Base-by-base conservation (phyloP, 2,797 vertebrate species). In the Tapera naevia region DNA sequence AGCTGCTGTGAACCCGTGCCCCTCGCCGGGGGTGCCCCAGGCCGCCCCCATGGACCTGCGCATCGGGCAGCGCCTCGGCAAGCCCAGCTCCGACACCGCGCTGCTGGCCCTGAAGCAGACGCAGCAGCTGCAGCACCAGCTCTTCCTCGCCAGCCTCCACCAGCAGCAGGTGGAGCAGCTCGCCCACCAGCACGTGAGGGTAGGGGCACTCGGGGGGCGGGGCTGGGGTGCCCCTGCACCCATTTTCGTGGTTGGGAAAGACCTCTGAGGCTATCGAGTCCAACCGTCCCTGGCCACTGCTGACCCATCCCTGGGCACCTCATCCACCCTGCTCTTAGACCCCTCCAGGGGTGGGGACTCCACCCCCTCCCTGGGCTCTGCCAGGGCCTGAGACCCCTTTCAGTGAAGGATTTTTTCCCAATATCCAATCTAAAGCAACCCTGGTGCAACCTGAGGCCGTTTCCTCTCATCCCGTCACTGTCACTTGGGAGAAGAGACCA, bases 1-100 rank as follows among this genome's bases (percentile, higher is more conserved):
- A 98, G 98, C 97, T 91, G 96, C 95, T 5, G 96, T 96, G 94
- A 93, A 70, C 35, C 89, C 96, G 57, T 81, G 86, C 61, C 69
- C 94, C 95, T 97, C 97, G 81, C 89, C 94, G 6, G 93, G 95
- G 91, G 96, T 97, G 94, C 96, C 96, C 93, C 98, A 98, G 97
- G 92, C 97, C 64, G 97, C 90, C 90, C 98, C 98, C 98, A 99
- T 99, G 99, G 99, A 99, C 98, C 98, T 99, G 96, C 98, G 99
- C 75, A 98, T 99, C 94, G 98, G 99, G 92, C 99, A 99, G 97
- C 98, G 99, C 92, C 14, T 97, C 4, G 98, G 98, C 88, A 98
- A 98, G 95, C 98, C 98, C 32, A 94, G 97, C 69, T 98, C 99
- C 13, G 98, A 99, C 95, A 97, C 98, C 48, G 85, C 98, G 3